phyloP scores from a whole-genome alignment of 2,797 vertebrate genomes.

The Neosalanx taihuensis region DNA sequence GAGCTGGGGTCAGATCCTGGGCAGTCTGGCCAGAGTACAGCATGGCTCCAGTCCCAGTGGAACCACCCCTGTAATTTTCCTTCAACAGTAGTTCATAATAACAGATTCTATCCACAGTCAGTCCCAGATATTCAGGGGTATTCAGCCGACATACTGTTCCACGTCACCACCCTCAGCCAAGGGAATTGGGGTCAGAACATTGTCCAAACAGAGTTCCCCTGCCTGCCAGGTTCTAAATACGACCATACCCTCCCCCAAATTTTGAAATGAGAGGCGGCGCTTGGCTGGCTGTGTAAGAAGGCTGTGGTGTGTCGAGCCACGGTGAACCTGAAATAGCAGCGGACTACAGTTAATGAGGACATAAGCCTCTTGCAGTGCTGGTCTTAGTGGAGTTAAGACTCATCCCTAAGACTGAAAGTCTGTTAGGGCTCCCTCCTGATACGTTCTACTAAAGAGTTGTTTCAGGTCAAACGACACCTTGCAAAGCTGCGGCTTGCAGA shows the following conservation, averaged over 20 bases:
- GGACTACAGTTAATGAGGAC: constrained; percentile 43
- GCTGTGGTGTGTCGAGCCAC: constrained; percentile 13
- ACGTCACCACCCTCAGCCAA: too few species aligned
- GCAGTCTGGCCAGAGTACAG: background rate
- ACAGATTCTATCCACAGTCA: background rate
- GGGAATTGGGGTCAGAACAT: constrained; percentile 37
- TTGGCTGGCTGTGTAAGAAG: background rate
- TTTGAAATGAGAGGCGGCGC: background rate
- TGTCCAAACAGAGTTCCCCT: constrained; percentile 24
- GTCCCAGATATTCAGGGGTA: background rate
- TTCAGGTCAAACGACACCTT: constrained; percentile 29
- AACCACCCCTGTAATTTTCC: background rate
- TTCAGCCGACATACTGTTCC: background rate
- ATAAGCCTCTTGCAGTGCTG: constrained; percentile 51
- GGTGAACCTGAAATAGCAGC: constrained; percentile 20
- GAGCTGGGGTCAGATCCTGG: background rate
- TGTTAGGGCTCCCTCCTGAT: constrained; percentile 40
- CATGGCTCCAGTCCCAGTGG: background rate
- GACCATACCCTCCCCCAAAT: background rate
- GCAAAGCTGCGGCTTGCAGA: background rate
- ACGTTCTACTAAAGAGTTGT: constrained; percentile 33
- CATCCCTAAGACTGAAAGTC: constrained; percentile 41
- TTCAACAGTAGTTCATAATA: background rate
- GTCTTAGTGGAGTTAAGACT: constrained; percentile 51
- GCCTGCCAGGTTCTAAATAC: constrained; percentile 3